phyloP scores from a whole-genome alignment of 2,797 vertebrate species.

The Amniataba percoides region DNA sequence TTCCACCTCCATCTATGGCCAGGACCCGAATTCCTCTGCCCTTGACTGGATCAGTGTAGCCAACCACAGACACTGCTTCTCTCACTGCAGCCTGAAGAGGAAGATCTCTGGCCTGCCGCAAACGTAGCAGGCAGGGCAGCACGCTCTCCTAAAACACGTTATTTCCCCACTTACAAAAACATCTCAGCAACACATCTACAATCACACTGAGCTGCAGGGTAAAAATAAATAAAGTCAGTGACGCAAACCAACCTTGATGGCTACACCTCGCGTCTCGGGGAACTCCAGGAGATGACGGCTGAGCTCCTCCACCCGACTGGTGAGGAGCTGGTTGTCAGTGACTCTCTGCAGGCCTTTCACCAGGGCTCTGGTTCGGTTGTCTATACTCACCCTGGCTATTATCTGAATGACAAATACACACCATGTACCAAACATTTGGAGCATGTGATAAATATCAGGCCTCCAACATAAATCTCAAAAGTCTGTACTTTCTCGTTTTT shows the following conservation, averaged over 20 bases:
- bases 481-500: background rate
- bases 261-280: constrained; percentile 94
- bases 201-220: background rate
- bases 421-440: background rate
- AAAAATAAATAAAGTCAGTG: background rate
- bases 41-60: constrained; percentile 93
- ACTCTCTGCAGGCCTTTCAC: constrained; percentile 92
- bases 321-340: constrained; percentile 89
- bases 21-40: constrained; percentile 94
- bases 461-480: background rate
- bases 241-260: constrained; percentile 88
- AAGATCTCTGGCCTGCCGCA: constrained; percentile 90
- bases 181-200: background rate
- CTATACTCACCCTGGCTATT: constrained; percentile 94
- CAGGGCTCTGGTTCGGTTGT: constrained; percentile 94
- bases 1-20: constrained; percentile 96
- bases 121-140: constrained; percentile 90
- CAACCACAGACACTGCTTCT: constrained; percentile 92
- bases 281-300: constrained; percentile 94
- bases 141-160: constrained; percentile 85
- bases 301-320: constrained; percentile 93
- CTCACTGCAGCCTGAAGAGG: constrained; percentile 92
- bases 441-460: background rate
- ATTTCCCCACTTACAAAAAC: background rate
- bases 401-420: constrained; percentile 83